These are phyloP conservation scores for Huso huso DNA, from an alignment of 2,797 vertebrate species.

Conservation along the genomic window DNA sequence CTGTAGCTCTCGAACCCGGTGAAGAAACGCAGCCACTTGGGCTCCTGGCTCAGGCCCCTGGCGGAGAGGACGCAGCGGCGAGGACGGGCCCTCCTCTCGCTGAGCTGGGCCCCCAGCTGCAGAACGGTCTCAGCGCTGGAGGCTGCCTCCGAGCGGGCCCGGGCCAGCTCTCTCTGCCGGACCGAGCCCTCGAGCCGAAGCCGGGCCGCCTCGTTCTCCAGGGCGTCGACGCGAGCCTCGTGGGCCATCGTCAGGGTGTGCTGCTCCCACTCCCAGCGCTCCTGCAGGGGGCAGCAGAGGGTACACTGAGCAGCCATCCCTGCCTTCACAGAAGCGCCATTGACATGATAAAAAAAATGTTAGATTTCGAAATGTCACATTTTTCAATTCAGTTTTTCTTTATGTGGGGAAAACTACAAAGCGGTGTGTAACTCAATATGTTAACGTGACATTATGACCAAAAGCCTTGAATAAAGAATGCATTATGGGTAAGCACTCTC, in stretches of 20 bases:
- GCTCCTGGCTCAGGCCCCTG: constrained; percentile 13
- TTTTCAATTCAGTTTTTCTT: too few species aligned
- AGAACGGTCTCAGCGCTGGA: constrained; percentile 23
- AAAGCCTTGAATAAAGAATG: too few species aligned
- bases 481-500: too few species aligned
- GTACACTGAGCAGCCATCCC: too few species aligned
- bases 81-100: constrained; percentile 6
- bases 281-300: constrained; percentile 13
- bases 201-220: constrained; percentile 23
- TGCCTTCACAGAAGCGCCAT: too few species aligned
- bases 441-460: too few species aligned
- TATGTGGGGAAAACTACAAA: too few species aligned
- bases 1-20: constrained; percentile 29
- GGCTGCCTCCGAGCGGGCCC: constrained; percentile 5
- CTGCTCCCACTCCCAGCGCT: constrained; percentile 23
- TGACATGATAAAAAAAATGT: too few species aligned
- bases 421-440: too few species aligned
- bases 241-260: constrained; percentile 16
- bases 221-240: constrained; percentile 16
- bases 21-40: constrained; percentile 35
- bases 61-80: constrained; percentile 21
- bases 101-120: constrained; percentile 23
- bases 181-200: constrained; percentile 9
- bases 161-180: constrained; percentile 15
- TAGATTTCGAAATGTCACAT: too few species aligned